Evolutionary conservation across 2,113 vertebrate species (phyloP), one percentile per base, ranked within the genome.

Genomic region (Gobio gobio): DNA sequence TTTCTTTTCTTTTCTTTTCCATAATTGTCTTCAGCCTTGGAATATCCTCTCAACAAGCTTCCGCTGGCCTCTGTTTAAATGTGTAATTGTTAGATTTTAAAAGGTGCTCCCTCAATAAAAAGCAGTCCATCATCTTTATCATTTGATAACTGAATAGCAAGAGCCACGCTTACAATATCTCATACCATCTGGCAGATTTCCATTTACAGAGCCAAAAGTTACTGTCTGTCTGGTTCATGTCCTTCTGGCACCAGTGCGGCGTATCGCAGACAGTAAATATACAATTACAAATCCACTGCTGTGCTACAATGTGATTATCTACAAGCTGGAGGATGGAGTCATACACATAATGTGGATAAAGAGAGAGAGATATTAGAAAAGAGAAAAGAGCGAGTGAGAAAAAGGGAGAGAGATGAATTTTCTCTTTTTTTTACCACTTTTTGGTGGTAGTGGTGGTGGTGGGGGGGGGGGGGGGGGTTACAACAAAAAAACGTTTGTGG

Each of bases 251-350:
- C 85, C 87, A 78, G 85, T 43, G 9, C 47, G 70, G 59, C 77
- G 66, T 86, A 86, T 82, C 68, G 79, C 72, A 86, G 70, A 86
- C 85, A 77, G 87, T 72, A 88, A 86, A 88, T 88, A 88, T 84
- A 82, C 83, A 86, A 88, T 88, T 88, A 86, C 61, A 45, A 90
- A 92, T 89, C 83, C 89, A 87, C 87, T 87, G 77, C 83, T 72
- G 59, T 83, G 83, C 59, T 87, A 75, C 82, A 91, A 90, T 88
- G 85, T 72, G 83, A 91, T 90, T 92, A 92, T 87, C 80, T 81
- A 24, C 84, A 86, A 73, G 81, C 49, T 81, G 45, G 86, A 80
- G 43, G 76, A 73, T 22, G 70, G 24, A 61, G 64, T 33, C 56
- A 45, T 54, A 83, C 36, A 40, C 10, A 47, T 80, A 80, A 64